Percentiles rank a stretch among this genome's conserved stretches.
Conservation (phyloP, 2,113 vertebrate genomes). For the Prinia subflava region DNA sequence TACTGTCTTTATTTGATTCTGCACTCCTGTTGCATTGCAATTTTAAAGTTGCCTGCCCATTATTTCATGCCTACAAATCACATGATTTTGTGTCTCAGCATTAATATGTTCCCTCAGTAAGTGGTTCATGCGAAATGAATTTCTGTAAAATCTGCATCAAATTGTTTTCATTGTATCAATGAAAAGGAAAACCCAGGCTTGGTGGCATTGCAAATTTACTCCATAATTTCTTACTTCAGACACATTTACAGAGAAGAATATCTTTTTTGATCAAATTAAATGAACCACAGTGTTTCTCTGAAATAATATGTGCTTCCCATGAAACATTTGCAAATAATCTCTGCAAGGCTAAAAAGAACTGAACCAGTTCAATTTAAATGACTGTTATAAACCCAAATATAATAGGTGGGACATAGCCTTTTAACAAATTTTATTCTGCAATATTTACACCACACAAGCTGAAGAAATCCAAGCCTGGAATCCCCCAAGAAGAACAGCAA, state of each 20-base stretch:
- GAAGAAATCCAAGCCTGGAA: background rate
- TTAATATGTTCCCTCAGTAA: background rate
- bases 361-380: background rate
- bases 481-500: background rate
- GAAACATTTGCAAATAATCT: background rate
- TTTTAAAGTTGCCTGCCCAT: background rate
- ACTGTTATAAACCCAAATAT: background rate
- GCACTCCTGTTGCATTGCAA: background rate
- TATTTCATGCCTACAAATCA: background rate
- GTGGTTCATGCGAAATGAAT: background rate
- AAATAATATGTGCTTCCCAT: background rate
- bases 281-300: background rate
- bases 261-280: background rate
- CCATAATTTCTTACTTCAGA: background rate
- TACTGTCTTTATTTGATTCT: background rate
- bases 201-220: background rate
- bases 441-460: background rate
- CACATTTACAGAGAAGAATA: background rate
- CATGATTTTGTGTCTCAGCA: background rate
- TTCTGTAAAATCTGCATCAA: background rate
- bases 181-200: background rate
- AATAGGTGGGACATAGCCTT: background rate
- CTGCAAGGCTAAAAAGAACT: background rate
- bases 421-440: background rate
- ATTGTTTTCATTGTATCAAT: background rate